Base-by-base conservation (phyloP, 2,113 vertebrate genomes). In the Ceuthmochares aereus region DNA sequence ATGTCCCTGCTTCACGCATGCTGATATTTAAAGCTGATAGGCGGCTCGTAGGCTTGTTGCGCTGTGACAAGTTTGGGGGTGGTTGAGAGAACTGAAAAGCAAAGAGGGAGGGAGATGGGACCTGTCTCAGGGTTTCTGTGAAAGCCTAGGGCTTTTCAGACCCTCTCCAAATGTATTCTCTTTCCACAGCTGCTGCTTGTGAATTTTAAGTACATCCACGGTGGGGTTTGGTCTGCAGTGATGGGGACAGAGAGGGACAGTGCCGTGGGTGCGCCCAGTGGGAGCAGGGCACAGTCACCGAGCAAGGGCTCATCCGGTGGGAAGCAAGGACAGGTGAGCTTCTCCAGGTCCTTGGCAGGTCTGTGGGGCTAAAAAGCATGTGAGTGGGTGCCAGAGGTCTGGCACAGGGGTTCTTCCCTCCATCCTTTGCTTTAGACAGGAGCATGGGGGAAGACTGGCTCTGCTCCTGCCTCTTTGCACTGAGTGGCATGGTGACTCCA, bases 21-120 rank as follows among this genome's bases (percentile, higher is more conserved):
- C 95, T 98, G 98, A 95, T 98, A 98, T 98, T 98, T 98, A 97
- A 97, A 97, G 96, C 96, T 98, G 98, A 98, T 97, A 68, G 97
- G 97, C 64, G 59, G 96, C 97, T 97, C 40, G 90, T 96, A 98
- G 96, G 97, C 97, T 98, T 98, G 96, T 97, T 98, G 97, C 97
- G 87, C 97, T 96, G 94, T 98, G 98, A 98, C 98, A 98, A 97
- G 97, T 97, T 98, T 96, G 96, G 95, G 84, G 97, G 93, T 88
- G 85, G 76, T 37, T 93, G 95, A 89, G 96, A 95, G 88, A 96
- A 81, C 73, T 81, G 90, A 94, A 90, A 96, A n/a, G 86, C 68
- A 56, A 70, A 95, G 80, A 81, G 47, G 73, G 37, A 94, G 90
- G 93, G 95, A 97, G 93, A 94, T 75, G 92, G 96, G 95, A 93